These are phyloP conservation scores for Cygnus olor DNA, from an alignment of 2,797 vertebrate species.

Conservation along the genomic window DNA sequence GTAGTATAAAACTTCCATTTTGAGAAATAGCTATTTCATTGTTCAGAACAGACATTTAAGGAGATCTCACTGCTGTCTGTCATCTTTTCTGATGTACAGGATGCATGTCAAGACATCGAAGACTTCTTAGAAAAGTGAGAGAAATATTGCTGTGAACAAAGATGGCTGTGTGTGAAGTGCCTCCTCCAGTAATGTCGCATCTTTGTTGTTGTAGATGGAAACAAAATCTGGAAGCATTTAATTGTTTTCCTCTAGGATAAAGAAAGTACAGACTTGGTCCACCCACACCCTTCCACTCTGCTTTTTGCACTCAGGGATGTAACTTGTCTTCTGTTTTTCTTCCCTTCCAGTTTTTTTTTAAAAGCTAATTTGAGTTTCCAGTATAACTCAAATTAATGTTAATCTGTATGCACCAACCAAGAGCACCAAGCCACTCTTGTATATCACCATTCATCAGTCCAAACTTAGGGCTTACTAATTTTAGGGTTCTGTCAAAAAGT, in stretches of 20 bases:
- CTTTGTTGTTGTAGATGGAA: not conserved
- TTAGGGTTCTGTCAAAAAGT: not conserved
- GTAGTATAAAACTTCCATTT: constrained; percentile 26
- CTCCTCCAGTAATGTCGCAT: not conserved
- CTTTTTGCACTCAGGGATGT: not conserved
- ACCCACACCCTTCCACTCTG: not conserved
- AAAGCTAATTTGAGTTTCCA: not conserved
- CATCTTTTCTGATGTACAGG: constrained; percentile 19
- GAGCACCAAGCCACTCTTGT: not conserved
- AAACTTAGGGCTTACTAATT: not conserved
- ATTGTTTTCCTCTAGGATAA: not conserved
- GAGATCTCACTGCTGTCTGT: constrained; percentile 18
- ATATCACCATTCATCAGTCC: not conserved
- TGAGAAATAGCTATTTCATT: not conserved
- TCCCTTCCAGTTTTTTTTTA: not conserved
- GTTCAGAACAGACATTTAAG: constrained; percentile 4
- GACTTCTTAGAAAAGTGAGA: not conserved
- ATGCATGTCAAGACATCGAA: not conserved
- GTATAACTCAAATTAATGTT: not conserved
- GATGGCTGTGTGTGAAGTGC: not conserved
- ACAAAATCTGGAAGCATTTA: constrained; percentile 15
- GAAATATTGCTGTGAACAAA: not conserved
- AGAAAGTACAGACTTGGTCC: not conserved
- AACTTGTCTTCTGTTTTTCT: not conserved
- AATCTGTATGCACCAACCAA: not conserved